Conservation (phyloP, 2,113 vertebrate species). For the Phoxinus phoxinus region DNA sequence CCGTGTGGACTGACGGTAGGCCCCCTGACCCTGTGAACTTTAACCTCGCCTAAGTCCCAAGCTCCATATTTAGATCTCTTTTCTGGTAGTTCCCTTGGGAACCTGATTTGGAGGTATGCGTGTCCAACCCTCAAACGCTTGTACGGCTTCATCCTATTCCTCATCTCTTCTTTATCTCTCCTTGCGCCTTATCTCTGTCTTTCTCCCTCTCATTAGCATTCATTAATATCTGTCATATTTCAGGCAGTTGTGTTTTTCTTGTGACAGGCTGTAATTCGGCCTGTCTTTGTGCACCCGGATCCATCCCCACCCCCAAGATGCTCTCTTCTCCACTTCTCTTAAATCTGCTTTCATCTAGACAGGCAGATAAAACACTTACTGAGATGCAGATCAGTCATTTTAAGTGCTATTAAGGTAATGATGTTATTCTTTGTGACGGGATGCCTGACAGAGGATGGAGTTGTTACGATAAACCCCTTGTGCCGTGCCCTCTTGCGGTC, state of each 20-base stretch:
- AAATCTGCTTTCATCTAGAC: slow-evolving; percentile 1
- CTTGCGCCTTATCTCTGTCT: background rate
- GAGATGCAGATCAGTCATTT: slow-evolving; percentile 63
- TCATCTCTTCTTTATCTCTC: background rate
- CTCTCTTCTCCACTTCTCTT: slow-evolving; percentile 7
- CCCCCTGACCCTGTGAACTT: slow-evolving; percentile 60
- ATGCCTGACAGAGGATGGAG: slow-evolving; percentile 43
- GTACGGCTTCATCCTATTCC: background rate
- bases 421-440: slow-evolving; percentile 60
- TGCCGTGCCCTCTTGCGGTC: slow-evolving; percentile 20
- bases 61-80: slow-evolving; percentile 53
- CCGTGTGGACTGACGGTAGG: slow-evolving; percentile 62
- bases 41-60: slow-evolving; percentile 52
- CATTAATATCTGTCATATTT: slow-evolving; percentile 55
- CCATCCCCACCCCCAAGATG: background rate
- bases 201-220: slow-evolving; percentile 39
- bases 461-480: background rate
- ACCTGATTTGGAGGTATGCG: slow-evolving; percentile 46
- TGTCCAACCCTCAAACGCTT: background rate
- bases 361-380: slow-evolving; percentile 14
- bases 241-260: slow-evolving; percentile 34
- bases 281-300: slow-evolving; percentile 21
- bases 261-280: slow-evolving; percentile 61
- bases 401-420: slow-evolving; percentile 58
- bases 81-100: slow-evolving; percentile 37